These are phyloP conservation scores for Drosophila falleni DNA, from an alignment of 2,888 invertebrate genomes.

Conservation along the genomic window DNA sequence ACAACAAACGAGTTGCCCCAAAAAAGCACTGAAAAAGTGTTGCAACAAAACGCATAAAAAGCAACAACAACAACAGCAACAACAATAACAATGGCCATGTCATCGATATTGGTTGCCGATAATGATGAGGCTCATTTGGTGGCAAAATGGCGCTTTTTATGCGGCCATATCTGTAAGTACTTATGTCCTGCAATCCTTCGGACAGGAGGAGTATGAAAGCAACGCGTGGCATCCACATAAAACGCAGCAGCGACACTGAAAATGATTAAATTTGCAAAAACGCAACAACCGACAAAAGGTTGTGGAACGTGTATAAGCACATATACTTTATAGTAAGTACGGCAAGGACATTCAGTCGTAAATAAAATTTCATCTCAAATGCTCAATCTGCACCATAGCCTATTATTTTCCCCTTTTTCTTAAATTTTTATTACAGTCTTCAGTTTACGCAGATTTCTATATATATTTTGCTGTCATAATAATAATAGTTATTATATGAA, in stretches of 20 bases:
- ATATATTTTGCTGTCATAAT: not conserved
- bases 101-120: constrained; percentile 57
- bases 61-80: constrained; percentile 19
- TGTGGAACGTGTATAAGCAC: not conserved
- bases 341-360: constrained; percentile 37
- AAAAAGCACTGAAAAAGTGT: constrained; percentile 33
- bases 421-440: not conserved
- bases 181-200: constrained; percentile 23
- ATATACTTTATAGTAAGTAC: not conserved
- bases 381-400: constrained; percentile 21
- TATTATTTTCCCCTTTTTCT: constrained; percentile 3
- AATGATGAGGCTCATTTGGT: constrained; percentile 73
- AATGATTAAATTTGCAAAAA: constrained; percentile 64
- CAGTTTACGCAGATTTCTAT: not conserved
- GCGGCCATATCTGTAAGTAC: constrained; percentile 18
- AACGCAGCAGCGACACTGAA: constrained; percentile 55
- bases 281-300: constrained; percentile 19
- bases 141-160: constrained; percentile 56
- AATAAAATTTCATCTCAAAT: constrained; percentile 43
- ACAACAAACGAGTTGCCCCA: constrained; percentile 1
- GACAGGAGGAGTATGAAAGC: constrained; percentile 2
- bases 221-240: constrained; percentile 50
- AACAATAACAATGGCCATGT: constrained; percentile 47
- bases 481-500: not conserved
- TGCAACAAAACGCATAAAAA: constrained; percentile 41